These are phyloP conservation scores for Eubasilissa splendida DNA, from an alignment of 2,888 invertebrate species.

Conservation along the genomic window DNA sequence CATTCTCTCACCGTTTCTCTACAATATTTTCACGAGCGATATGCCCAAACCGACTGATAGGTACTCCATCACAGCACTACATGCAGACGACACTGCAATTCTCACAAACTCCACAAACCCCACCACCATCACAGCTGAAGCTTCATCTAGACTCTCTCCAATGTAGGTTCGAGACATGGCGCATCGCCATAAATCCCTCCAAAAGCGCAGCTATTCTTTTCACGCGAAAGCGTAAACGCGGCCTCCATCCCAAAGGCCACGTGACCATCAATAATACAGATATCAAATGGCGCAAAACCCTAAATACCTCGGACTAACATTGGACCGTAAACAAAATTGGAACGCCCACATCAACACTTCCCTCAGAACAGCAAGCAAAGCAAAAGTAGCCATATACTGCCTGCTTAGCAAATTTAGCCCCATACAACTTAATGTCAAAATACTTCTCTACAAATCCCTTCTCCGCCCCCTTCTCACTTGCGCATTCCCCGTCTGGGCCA, in stretches of 20 bases:
- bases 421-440: neutral
- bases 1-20: too few species aligned
- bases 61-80: neutral
- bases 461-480: neutral
- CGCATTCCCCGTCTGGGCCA: neutral
- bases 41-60: neutral
- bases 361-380: neutral
- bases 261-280: neutral
- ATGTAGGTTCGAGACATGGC: conserved; percentile 8
- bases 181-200: conserved; percentile 3
- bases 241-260: neutral
- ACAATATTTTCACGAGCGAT: too few species aligned
- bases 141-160: too few species aligned
- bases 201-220: conserved; percentile 15
- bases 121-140: neutral
- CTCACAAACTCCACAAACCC: neutral
- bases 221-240: neutral
- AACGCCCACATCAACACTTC: neutral
- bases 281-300: neutral
- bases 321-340: conserved; percentile 5
- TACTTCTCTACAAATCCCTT: too few species aligned
- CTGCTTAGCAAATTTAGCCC: neutral
- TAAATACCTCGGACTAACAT: too few species aligned
- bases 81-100: neutral
- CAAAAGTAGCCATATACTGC: neutral